Evolutionary conservation across 2,113 vertebrate species (phyloP).

Genomic region (Macaca nemestrina): DNA sequence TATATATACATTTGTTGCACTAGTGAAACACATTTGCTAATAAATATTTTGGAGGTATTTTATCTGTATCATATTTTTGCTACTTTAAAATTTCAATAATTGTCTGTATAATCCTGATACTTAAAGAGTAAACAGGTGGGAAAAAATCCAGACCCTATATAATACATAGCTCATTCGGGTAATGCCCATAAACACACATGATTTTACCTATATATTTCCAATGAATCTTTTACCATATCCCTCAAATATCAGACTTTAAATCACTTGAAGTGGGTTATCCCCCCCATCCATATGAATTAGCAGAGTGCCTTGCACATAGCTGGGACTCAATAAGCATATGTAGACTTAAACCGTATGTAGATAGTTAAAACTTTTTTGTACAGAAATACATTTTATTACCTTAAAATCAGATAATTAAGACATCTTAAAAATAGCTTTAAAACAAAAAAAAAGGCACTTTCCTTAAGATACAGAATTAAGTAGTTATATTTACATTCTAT

Average conservation of each 20-base stretch:
- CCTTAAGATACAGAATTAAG: not conserved
- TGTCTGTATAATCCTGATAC: not conserved
- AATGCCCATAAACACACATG: not conserved
- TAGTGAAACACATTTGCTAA: not conserved
- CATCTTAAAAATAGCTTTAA: not conserved
- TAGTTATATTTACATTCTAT: not conserved
- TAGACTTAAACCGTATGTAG: not conserved
- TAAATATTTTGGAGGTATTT: not conserved
- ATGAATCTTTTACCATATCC: not conserved
- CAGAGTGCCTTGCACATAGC: not conserved
- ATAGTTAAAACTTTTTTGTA: not conserved
- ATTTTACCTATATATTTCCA: not conserved
- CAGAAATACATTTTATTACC: not conserved
- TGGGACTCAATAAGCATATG: not conserved
- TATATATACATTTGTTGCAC: not conserved
- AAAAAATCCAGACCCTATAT: not conserved
- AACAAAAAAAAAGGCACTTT: not conserved
- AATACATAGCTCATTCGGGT: not conserved
- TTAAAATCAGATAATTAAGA: not conserved
- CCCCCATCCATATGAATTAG: not conserved
- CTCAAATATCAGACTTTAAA: not conserved
- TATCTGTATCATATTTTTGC: not conserved
- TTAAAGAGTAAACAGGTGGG: not conserved
- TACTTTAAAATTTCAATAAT: conserved; percentile 13
- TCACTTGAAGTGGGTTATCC: not conserved